Conservation (phyloP, 2,113 vertebrate genomes). For the chimpanzee (Pan troglodytes) region DNA sequence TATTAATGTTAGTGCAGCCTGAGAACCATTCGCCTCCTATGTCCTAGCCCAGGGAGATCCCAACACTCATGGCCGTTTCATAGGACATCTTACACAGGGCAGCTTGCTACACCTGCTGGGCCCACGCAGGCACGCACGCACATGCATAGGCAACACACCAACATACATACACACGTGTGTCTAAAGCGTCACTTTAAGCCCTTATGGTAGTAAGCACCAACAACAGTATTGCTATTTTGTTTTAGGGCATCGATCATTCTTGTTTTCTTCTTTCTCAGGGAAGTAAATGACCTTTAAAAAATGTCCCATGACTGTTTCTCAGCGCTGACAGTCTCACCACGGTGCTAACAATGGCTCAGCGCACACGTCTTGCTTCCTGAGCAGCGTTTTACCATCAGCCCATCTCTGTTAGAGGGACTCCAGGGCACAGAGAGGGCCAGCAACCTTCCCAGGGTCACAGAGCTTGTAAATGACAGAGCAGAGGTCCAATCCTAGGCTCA, state of each 20-base stretch:
- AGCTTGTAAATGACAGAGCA: neutral
- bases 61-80: neutral
- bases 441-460: too few relatives aligned
- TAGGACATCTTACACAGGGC: too few relatives aligned
- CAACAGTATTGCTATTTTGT: accelerated
- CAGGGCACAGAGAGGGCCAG: neutral
- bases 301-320: neutral
- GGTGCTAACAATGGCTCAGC: accelerated
- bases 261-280: neutral
- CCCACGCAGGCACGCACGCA: accelerated
- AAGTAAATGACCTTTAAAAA: neutral
- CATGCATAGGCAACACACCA: neutral
- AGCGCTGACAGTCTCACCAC: accelerated
- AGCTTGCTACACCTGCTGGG: neutral
- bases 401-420: neutral
- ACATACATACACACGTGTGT: neutral
- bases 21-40: accelerated
- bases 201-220: neutral
- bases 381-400: neutral
- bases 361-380: neutral
- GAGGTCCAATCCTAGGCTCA: too few relatives aligned
- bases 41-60: neutral
- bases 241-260: too few relatives aligned
- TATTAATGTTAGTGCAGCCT: neutral
- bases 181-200: accelerated